phyloP scores from a whole-genome alignment of 2,797 vertebrate species.

The Sebastes vulpes region DNA sequence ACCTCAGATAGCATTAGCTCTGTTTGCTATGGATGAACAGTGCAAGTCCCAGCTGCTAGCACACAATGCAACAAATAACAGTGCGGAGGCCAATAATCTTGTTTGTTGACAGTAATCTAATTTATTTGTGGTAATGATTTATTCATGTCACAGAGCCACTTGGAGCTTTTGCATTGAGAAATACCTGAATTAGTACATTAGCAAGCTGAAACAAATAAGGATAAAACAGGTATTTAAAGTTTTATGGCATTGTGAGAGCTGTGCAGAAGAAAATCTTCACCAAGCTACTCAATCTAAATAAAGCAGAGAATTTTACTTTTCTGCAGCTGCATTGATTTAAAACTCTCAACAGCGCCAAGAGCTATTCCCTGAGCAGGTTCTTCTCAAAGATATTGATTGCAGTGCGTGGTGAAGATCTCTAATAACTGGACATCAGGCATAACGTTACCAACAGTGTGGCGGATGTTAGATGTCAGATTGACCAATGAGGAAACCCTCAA shows the following conservation, averaged over 20 bases:
- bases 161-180: neutral
- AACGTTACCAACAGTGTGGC: constrained; percentile 14
- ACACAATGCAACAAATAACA: neutral
- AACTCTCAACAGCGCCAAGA: neutral
- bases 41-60: constrained; percentile 1
- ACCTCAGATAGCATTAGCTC: neutral
- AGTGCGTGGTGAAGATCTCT: constrained; percentile 4
- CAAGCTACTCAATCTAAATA: constrained; percentile 10
- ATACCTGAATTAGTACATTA: neutral
- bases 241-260: neutral
- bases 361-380: constrained; percentile 11
- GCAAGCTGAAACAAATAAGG: neutral
- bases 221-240: neutral
- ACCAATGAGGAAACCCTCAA: constrained; percentile 1
- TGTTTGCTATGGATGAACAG: constrained; percentile 2
- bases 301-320: constrained; percentile 14
- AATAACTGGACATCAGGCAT: constrained; percentile 27
- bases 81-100: neutral
- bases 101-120: neutral
- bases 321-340: constrained; percentile 42
- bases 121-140: neutral
- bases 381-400: constrained; percentile 33
- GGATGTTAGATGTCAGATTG: neutral
- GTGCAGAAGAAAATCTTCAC: constrained; percentile 1
- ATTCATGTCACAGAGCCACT: neutral